Percentiles rank a stretch among this genome's conserved stretches.
These are phyloP conservation scores for Daubentonia madagascariensis DNA, from an alignment of 2,113 vertebrate genomes.

Conservation along the genomic window DNA sequence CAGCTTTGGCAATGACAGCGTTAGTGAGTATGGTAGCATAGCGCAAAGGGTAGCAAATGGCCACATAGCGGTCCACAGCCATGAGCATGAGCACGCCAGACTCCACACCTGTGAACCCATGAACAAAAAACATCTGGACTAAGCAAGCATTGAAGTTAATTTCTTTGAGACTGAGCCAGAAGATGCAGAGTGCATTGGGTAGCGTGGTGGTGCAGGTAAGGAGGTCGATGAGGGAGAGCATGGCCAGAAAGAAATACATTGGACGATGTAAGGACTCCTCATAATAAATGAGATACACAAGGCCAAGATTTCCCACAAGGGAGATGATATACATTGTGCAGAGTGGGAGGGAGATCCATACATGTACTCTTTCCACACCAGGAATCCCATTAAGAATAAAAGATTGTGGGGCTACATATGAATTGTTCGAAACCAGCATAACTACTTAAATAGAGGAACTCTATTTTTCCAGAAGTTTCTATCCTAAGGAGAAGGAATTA, in stretches of 20 bases:
- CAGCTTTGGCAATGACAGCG: conserved; percentile 10
- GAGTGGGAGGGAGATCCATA: conserved; percentile 64
- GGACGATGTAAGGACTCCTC: conserved; percentile 55
- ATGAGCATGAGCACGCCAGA: conserved; percentile 65
- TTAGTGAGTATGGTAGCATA: conserved; percentile 59
- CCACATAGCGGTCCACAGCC: conserved; percentile 69
- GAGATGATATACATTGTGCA: conserved; percentile 62
- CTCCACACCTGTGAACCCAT: conserved; percentile 56
- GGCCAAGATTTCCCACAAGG: conserved; percentile 63
- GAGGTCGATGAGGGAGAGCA: conserved; percentile 53
- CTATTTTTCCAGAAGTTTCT: not conserved
- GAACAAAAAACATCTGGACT: conserved; percentile 68
- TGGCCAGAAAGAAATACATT: conserved; percentile 62
- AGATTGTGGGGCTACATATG: not conserved
- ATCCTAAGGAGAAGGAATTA: not conserved
- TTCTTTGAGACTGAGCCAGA: conserved; percentile 62
- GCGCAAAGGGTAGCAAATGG: conserved; percentile 63
- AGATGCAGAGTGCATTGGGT: conserved; percentile 60
- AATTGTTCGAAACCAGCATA: conserved; percentile 49
- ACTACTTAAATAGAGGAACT: not conserved
- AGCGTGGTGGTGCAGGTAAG: conserved; percentile 50
- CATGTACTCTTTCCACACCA: conserved; percentile 47
- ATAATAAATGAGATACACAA: conserved; percentile 48
- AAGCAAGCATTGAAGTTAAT: conserved; percentile 67
- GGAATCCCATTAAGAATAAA: conserved; percentile 71